These are phyloP conservation scores for Trissonchulus latispiculum DNA, from an alignment of 2,888 invertebrate genomes.

Conservation along the genomic window DNA sequence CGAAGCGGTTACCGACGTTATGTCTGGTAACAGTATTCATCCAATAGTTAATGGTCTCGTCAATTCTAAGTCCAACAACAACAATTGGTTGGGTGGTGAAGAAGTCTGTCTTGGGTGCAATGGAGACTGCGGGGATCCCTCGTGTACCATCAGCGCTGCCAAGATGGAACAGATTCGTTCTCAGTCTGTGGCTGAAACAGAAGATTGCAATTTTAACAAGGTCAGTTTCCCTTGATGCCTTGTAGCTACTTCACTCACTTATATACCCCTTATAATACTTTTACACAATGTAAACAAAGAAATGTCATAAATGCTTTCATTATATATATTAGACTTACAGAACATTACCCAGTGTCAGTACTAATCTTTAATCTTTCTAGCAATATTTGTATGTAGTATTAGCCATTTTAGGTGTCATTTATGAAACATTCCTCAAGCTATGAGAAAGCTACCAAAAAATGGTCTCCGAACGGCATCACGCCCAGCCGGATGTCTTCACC, in stretches of 20 bases:
- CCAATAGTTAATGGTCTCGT: too few relatives aligned
- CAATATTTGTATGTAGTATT: too few relatives aligned
- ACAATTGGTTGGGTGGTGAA: conserved; percentile 7
- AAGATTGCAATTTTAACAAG: conserved; percentile 22
- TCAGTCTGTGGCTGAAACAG: neutral
- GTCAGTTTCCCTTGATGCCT: neutral
- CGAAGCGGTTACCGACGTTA: too few relatives aligned
- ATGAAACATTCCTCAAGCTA: conserved; percentile 22
- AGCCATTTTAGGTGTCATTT: too few relatives aligned
- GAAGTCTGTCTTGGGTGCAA: conserved; percentile 25
- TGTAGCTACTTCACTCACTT: neutral
- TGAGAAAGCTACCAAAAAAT: conserved; percentile 14
- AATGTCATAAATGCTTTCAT: neutral
- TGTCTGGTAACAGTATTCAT: too few relatives aligned
- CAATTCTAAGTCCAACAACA: too few relatives aligned
- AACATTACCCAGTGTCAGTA: too few relatives aligned
- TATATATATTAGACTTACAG: too few relatives aligned
- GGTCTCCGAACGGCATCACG: neutral
- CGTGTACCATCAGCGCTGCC: conserved; percentile 7
- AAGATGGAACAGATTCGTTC: neutral
- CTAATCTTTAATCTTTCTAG: too few relatives aligned
- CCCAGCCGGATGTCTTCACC: neutral
- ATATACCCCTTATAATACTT: neutral
- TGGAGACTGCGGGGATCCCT: conserved; percentile 23
- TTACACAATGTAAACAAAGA: neutral